These are phyloP conservation scores for Ischnura elegans DNA, from an alignment of 2,888 invertebrate species.

Conservation along the genomic window DNA sequence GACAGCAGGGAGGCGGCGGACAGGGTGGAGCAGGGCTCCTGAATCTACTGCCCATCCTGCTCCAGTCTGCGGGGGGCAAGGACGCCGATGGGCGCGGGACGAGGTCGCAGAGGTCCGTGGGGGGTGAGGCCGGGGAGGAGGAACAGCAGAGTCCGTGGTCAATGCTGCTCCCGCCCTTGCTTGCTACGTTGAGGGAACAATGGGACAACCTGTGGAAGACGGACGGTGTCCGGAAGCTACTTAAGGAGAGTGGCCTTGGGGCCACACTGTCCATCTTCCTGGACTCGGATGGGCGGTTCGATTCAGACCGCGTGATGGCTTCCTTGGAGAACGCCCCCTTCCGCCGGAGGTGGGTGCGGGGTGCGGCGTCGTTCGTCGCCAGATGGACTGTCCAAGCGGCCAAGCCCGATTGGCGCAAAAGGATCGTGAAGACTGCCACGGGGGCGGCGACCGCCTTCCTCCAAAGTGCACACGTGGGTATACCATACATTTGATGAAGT, in stretches of 20 bases:
- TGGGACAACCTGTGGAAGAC: conserved; percentile 50
- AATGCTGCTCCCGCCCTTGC: conserved; percentile 84
- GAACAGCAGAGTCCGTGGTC: conserved; percentile 82
- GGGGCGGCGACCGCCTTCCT: conserved; percentile 29
- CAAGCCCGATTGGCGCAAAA: conserved; percentile 87
- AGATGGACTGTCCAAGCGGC: conserved; percentile 87
- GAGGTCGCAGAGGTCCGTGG: conserved; percentile 70
- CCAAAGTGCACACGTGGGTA: conserved; percentile 52
- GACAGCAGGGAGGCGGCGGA: conserved; percentile 69
- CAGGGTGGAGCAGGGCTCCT: conserved; percentile 71
- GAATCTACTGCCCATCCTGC: conserved; percentile 70
- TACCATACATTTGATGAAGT: too few species aligned
- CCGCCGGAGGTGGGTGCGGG: conserved; percentile 89
- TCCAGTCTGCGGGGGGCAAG: conserved; percentile 69
- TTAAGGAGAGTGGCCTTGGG: conserved; percentile 87
- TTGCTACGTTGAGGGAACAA: conserved; percentile 75
- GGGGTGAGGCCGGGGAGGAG: conserved; percentile 74
- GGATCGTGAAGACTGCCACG: conserved; percentile 78
- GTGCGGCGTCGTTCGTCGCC: conserved; percentile 86
- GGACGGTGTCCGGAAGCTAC: conserved; percentile 76
- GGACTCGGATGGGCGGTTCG: conserved; percentile 85
- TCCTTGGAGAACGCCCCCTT: conserved; percentile 90
- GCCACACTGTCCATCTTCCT: conserved; percentile 85
- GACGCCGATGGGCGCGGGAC: conserved; percentile 66
- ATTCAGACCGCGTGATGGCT: conserved; percentile 86